These are phyloP conservation scores for Sphaerodactylus townsendi DNA, from an alignment of 2,113 vertebrate species.

Conservation along the genomic window DNA sequence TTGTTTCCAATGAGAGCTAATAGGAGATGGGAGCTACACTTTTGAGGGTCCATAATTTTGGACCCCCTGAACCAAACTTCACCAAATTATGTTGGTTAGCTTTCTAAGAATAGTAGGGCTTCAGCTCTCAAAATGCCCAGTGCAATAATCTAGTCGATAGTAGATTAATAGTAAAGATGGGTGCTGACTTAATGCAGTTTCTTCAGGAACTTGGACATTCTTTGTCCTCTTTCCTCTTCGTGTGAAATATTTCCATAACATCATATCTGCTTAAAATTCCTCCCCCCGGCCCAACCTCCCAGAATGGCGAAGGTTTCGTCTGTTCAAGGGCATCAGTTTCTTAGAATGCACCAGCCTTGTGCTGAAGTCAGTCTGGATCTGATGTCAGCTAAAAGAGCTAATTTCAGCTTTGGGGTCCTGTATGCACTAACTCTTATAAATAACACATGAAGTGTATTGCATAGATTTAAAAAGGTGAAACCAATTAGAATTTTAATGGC, in stretches of 20 bases:
- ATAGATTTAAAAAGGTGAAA: constrained; percentile 48
- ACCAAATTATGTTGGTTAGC: constrained; percentile 39
- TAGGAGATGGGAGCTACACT: no score
- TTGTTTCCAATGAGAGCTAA: no score
- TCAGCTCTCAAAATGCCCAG: constrained; percentile 23
- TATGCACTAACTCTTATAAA: constrained; percentile 27
- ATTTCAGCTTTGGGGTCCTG: constrained; percentile 48
- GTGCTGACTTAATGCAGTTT: constrained; percentile 37
- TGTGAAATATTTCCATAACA: constrained; percentile 1
- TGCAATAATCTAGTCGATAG: constrained; percentile 36
- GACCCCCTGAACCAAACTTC: no score
- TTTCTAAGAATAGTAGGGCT: constrained; percentile 54
- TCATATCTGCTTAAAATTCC: background rate
- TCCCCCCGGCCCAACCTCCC: background rate
- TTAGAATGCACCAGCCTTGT: constrained; percentile 34
- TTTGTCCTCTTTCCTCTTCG: background rate
- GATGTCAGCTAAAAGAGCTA: constrained; percentile 27
- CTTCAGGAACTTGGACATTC: background rate
- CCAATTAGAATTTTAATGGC: constrained; percentile 37
- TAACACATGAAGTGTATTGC: constrained; percentile 35
- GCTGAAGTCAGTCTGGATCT: constrained; percentile 13
- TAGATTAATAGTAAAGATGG: constrained; percentile 48
- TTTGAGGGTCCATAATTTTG: no score
- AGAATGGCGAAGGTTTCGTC: background rate
- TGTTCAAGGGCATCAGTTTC: constrained; percentile 5